These are phyloP conservation scores for Psittacus erithacus DNA, from an alignment of 2,113 vertebrate species.

Conservation along the genomic window DNA sequence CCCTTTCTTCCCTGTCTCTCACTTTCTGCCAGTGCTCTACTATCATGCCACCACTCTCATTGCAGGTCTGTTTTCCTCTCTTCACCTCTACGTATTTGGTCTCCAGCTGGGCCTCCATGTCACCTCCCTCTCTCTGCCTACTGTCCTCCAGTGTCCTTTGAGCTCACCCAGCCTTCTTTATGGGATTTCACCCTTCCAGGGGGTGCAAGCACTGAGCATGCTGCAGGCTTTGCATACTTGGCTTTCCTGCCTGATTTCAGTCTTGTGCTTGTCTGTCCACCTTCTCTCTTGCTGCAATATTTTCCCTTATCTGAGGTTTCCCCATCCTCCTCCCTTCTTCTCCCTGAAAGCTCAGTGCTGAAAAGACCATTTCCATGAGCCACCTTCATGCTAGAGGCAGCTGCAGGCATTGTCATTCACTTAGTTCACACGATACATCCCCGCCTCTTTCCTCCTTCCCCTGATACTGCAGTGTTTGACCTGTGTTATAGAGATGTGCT, in stretches of 20 bases:
- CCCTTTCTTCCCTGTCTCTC: neutral
- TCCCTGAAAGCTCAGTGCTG: neutral
- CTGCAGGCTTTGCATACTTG: neutral
- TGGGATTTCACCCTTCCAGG: neutral
- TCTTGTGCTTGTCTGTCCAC: neutral
- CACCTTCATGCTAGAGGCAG: neutral
- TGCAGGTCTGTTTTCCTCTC: neutral
- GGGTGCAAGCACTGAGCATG: neutral
- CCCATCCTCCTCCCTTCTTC: neutral
- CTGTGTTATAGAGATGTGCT: neutral
- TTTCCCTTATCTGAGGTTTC: neutral
- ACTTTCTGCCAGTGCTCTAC: neutral
- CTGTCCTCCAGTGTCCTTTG: neutral
- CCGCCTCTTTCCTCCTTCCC: neutral
- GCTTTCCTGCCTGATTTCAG: neutral
- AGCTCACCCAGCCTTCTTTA: neutral
- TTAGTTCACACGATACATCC: neutral
- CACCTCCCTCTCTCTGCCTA: neutral
- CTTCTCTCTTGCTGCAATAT: neutral
- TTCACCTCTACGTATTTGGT: neutral
- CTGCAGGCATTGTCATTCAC: neutral
- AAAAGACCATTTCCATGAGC: neutral
- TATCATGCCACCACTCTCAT: accelerated
- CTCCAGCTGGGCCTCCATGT: neutral
- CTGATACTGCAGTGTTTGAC: neutral